Conservation (phyloP, 2,113 vertebrate genomes). For the Archocentrus centrarchus region DNA sequence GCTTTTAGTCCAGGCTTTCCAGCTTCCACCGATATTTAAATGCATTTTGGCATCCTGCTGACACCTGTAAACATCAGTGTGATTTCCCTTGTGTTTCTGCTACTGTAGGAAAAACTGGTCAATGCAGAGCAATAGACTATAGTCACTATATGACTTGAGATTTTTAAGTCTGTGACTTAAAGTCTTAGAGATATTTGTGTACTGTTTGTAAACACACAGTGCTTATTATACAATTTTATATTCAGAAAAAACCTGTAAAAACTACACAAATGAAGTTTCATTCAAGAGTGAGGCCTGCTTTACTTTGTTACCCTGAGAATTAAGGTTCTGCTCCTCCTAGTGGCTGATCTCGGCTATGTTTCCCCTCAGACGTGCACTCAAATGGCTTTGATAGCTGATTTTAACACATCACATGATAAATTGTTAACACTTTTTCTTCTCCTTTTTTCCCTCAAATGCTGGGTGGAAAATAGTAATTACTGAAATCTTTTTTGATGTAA, state of each 20-base stretch:
- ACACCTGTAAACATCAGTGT: constrained; percentile 58
- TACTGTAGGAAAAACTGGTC: constrained; percentile 9
- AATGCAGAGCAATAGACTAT: constrained; percentile 9
- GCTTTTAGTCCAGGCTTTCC: constrained; percentile 58
- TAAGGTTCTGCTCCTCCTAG: constrained; percentile 81
- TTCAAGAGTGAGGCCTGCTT: constrained; percentile 40
- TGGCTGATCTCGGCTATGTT: constrained; percentile 68
- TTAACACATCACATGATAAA: constrained; percentile 63
- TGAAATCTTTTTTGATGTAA: constrained; percentile 60
- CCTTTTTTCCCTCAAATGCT: not conserved
- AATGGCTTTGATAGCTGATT: constrained; percentile 62
- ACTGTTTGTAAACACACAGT: not conserved
- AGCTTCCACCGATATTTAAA: constrained; percentile 57
- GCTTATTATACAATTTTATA: not conserved
- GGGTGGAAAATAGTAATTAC: constrained; percentile 45
- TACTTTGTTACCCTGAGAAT: constrained; percentile 58
- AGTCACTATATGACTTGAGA: constrained; percentile 5
- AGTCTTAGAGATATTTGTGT: not conserved
- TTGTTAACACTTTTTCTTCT: constrained; percentile 56
- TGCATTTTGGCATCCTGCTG: constrained; percentile 40
- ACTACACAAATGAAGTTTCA: constrained; percentile 12
- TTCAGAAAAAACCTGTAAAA: constrained; percentile 1
- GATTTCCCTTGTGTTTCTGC: constrained; percentile 28
- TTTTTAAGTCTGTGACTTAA: not conserved
- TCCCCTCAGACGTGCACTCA: constrained; percentile 49